Conservation (phyloP, 2,113 vertebrate species). For the Hyperopisus bebe region DNA sequence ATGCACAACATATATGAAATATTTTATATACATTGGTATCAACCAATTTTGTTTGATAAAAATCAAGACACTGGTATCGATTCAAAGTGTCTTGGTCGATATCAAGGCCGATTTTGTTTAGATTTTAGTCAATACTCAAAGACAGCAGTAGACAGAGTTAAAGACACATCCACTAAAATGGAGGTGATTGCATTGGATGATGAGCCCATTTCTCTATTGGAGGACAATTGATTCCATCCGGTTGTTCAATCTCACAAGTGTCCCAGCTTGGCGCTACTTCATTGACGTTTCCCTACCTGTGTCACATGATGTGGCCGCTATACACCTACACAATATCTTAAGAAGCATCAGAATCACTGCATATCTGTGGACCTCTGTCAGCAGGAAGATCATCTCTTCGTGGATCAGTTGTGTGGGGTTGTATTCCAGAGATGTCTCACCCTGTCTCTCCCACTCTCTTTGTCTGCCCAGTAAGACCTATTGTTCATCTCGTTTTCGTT, state of each 20-base stretch:
- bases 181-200: not conserved
- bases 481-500: not conserved
- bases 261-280: not conserved
- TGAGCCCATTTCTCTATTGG: not conserved
- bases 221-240: not conserved
- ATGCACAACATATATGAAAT: not conserved
- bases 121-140: not conserved
- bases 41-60: not conserved
- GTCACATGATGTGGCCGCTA: not conserved
- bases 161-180: not conserved
- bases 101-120: not conserved
- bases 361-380: not conserved
- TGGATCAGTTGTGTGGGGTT: not conserved
- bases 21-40: not conserved
- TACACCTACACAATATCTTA: not conserved
- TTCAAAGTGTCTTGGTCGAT: not conserved
- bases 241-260: not conserved
- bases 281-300: not conserved
- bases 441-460: not conserved
- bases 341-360: not conserved
- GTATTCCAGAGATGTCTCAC: not conserved
- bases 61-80: not conserved
- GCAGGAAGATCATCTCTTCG: not conserved
- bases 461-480: not conserved
- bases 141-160: not conserved